phyloP scores from a whole-genome alignment of 2,113 vertebrate species.

The Himantopus leucocephalus region DNA sequence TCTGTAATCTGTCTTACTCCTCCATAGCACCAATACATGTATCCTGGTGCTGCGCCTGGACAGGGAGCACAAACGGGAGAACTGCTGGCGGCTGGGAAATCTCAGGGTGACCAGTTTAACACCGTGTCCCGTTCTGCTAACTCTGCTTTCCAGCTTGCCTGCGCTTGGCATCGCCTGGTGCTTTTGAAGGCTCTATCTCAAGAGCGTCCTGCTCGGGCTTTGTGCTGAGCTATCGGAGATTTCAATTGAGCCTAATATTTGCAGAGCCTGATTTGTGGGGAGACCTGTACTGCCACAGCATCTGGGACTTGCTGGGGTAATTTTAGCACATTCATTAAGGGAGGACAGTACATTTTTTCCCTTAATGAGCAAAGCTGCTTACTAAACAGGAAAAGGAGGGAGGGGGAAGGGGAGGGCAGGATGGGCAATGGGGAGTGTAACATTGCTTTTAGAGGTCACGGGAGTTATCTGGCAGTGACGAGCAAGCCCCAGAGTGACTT shows the following conservation, averaged over 20 bases:
- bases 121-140: background rate
- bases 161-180: background rate
- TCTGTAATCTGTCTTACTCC: background rate
- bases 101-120: background rate
- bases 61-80: background rate
- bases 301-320: background rate
- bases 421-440: background rate
- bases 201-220: background rate
- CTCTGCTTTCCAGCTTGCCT: background rate
- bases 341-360: constrained; percentile 1
- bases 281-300: background rate
- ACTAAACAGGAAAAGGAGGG: background rate
- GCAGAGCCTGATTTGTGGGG: background rate
- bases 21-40: background rate
- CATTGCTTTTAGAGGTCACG: constrained; percentile 31
- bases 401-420: background rate
- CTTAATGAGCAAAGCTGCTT: constrained; percentile 56
- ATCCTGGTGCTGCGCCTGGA: background rate
- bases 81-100: background rate
- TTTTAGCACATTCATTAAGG: constrained; percentile 34
- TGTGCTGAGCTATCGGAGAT: constrained; percentile 3
- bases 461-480: background rate
- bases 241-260: constrained; percentile 18
- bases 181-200: background rate
- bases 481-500: background rate